A percentile compares a stretch with the other conserved stretches of the same genome.
phyloP scores from a whole-genome alignment of 2,797 vertebrate species.

The Avahi laniger region DNA sequence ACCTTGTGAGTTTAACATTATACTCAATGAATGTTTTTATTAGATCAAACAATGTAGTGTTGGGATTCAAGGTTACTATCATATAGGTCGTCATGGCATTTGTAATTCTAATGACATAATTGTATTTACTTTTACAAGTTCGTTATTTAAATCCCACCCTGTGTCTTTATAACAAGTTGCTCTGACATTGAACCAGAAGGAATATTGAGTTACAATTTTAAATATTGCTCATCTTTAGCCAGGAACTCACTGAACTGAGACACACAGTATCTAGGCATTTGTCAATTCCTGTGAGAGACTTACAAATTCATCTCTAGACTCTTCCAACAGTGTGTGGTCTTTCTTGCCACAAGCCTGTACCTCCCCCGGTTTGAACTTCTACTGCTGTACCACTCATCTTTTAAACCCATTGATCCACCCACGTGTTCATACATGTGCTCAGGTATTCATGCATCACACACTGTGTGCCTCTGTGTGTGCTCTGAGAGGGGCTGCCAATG shows the following conservation, averaged over 20 bases:
- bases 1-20: background rate
- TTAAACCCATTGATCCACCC: background rate
- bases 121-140: background rate
- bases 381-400: no score
- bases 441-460: fast-evolving
- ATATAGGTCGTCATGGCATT: background rate
- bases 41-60: background rate
- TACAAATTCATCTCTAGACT: background rate
- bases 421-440: fast-evolving
- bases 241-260: background rate
- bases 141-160: background rate
- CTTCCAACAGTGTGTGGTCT: background rate
- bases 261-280: background rate
- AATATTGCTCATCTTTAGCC: background rate
- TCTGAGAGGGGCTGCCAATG: background rate
- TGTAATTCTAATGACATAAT: background rate
- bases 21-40: background rate
- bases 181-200: background rate
- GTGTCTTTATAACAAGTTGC: background rate
- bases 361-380: background rate
- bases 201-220: constrained; percentile 25
- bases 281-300: background rate
- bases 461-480: fast-evolving
- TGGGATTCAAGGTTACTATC: background rate
- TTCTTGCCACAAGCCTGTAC: background rate